phyloP scores from a whole-genome alignment of 1,140 invertebrate species.

The Potamilus streckersoni region DNA sequence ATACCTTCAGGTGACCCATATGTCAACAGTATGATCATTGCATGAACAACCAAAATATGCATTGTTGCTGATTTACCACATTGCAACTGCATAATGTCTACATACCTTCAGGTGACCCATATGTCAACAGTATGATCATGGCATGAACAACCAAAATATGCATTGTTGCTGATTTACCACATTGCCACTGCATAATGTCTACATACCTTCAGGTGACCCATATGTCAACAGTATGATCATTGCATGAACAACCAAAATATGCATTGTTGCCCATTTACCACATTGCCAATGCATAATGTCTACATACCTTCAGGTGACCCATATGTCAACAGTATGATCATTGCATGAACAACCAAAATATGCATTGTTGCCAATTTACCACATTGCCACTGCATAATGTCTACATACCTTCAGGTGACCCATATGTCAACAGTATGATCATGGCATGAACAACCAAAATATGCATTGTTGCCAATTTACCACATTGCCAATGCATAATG shows the following conservation, averaged over 20 bases:
- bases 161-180: constrained; percentile 38
- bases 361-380: constrained; percentile 37
- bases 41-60: constrained; percentile 79
- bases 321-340: constrained; percentile 90
- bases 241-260: constrained; percentile 82
- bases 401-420: constrained; percentile 58
- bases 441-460: constrained; percentile 86
- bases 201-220: constrained; percentile 61
- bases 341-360: constrained; percentile 84
- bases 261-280: constrained; percentile 38
- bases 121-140: constrained; percentile 92
- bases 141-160: constrained; percentile 82
- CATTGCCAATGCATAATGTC: no score
- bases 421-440: constrained; percentile 88
- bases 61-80: constrained; percentile 39
- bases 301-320: constrained; percentile 60
- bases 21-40: constrained; percentile 92
- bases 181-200: no score
- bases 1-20: constrained; percentile 69
- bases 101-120: constrained; percentile 63
- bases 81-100: no score
- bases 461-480: constrained; percentile 34
- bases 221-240: constrained; percentile 92
- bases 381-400: no score
- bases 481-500: no score